Evolutionary conservation across 2,797 vertebrate genomes (phyloP).

Genomic region (Enteromius fasciolatus): DNA sequence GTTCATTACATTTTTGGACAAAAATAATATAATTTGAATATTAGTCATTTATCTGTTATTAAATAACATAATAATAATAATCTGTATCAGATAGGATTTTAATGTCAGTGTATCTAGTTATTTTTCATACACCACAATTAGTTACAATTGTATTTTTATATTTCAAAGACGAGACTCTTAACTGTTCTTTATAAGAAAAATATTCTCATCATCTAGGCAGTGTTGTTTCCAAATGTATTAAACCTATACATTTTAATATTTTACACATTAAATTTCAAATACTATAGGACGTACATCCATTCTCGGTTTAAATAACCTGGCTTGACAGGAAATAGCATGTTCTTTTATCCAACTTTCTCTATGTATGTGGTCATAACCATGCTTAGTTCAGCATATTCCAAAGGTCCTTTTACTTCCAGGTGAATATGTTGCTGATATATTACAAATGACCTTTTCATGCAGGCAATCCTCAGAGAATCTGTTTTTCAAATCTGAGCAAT

Average conservation of each 20-base stretch:
- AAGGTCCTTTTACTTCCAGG: constrained; percentile 58
- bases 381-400: constrained; percentile 52
- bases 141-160: not conserved
- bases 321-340: constrained; percentile 7
- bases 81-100: not conserved
- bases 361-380: constrained; percentile 35
- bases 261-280: not conserved
- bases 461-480: constrained; percentile 43
- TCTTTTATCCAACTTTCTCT: constrained; percentile 50
- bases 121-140: not conserved
- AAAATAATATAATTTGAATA: not conserved
- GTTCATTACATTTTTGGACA: not conserved
- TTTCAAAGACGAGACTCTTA: not conserved
- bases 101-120: not conserved
- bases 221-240: not conserved
- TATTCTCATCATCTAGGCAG: not conserved
- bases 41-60: not conserved
- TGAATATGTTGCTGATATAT: constrained; percentile 54
- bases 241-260: not conserved
- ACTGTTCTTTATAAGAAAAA: not conserved
- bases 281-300: not conserved
- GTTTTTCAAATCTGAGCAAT: constrained; percentile 57
- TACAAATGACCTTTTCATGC: constrained; percentile 59
- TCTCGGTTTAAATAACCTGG: not conserved
- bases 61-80: not conserved